Base-by-base conservation (phyloP, 2,888 invertebrate species). In the Stegana nigrithorax region DNA sequence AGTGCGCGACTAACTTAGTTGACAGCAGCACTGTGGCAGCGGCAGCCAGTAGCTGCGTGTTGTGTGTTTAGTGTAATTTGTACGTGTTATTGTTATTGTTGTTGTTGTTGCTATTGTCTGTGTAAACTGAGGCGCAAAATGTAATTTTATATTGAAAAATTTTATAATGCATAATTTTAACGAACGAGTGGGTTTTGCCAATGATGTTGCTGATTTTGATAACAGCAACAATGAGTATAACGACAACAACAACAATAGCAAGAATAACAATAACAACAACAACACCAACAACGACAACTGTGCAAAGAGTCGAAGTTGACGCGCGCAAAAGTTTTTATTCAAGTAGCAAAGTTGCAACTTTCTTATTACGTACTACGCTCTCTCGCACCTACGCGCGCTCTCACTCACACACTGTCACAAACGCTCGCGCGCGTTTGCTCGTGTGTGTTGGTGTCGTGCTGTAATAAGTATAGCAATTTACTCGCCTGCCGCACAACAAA, bases 91-190 rank as follows among this genome's bases (percentile, higher is more conserved):
- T 1, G 39, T 2, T 17, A 17, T 39, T 39, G 4, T 36, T 36
- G 4, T 36, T 5, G 4, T 36, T 36, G 4, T 36, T 36, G 4
- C 14, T 39, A 17, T 39, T 72, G 68, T 67, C 64, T 60, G 69
- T 73, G 79, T 69, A 75, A 80, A 65, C 68, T 64, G 70, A 78
- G 65, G 67, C 73, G 66, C 32, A 63, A 68, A 63, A 64, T 69
- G 78, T 78, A 76, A 76, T 80, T 68, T 73, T 76, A 76, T 80
- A 76, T 80, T 80, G 80, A 75, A 75, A 80, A 67, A 80, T 75
- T 80, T 75, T 78, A 75, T 72, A 76, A 76, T n/a, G n/a, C n/a
- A n/a, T 75, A 74, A 73, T 73, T 76, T 76, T 80, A 78, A 76
- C 80, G 78, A 76, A 70, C 72, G 80, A 78, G 67, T 57, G 57